Evolutionary conservation across 2,888 invertebrate genomes (phyloP).

Genomic region (Mechanitis messenoides): DNA sequence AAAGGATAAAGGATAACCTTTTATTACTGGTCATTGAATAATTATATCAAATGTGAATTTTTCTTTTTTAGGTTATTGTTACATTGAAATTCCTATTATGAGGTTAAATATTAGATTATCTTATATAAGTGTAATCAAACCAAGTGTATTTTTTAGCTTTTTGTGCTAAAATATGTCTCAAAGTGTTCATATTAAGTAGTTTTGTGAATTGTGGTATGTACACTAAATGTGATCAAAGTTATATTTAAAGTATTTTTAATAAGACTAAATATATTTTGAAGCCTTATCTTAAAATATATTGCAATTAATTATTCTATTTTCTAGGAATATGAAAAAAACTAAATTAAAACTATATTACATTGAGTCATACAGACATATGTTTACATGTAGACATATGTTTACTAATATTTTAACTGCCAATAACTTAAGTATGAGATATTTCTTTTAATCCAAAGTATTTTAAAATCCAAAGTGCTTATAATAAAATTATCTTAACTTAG

Average conservation of each 20-base stretch:
- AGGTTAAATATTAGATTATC: not conserved
- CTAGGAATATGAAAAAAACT: too few species aligned
- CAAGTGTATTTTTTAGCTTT: conserved; percentile 1
- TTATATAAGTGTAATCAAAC: not conserved
- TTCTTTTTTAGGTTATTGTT: not conserved
- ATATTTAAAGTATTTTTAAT: not conserved
- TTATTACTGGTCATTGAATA: not conserved
- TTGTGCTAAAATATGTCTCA: conserved; percentile 4
- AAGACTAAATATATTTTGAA: not conserved
- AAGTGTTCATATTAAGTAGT: conserved; percentile 2
- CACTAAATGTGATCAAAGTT: conserved; percentile 1
- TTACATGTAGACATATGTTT: too few species aligned
- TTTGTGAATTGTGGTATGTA: not conserved
- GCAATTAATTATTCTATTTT: too few species aligned
- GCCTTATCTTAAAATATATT: too few species aligned
- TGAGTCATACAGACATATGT: too few species aligned
- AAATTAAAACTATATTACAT: too few species aligned
- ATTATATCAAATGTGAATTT: not conserved
- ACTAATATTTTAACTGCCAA: conserved; percentile 11
- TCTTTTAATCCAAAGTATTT: conserved; percentile 16
- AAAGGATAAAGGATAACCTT: conserved; percentile 22
- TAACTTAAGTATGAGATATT: not conserved
- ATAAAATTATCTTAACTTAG: conserved; percentile 20
- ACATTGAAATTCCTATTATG: not conserved
- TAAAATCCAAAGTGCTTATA: conserved; percentile 26